Evolutionary conservation across 2,113 vertebrate species (phyloP), one percentile per base, ranked within the genome.

Genomic region (Halcyon senegalensis): DNA sequence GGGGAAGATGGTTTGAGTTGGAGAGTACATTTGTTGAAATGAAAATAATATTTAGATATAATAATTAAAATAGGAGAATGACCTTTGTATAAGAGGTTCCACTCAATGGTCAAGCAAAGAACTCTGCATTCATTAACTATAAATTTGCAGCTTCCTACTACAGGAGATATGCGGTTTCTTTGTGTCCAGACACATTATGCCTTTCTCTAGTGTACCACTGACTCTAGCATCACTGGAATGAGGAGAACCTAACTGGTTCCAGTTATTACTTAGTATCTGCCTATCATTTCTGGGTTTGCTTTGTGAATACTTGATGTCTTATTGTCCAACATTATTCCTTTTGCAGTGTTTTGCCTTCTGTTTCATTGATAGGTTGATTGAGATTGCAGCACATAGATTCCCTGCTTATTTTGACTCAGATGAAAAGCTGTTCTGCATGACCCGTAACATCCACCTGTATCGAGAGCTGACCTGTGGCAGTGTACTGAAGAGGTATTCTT

Each of bases 381-480:
- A 99, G 95, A 98, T 99, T 31, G 98, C 99, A 93, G 97, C 96
- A 95, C 97, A 90, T 82, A 97, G 98, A 72, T 98, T 98, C 81
- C 98, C 98, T 39, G 5, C 94, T 39, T 98, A 98, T 62, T 99
- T 98, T 97, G 96, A 96, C 56, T 96, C 73, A 0, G 96, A 98
- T 94, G 98, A 98, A 97, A 98, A 98, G 31, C 89, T 99, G 62
- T 89, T 98, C 94, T 95, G 92, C 90, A 98, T 98, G 98, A 98
- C 98, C 19, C 64, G 85, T 50, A 98, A 96, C 50, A 86, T 99
- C 93, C 97, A 98, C 84, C 81, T 99, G 78, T 99, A 98, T 94
- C 97, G 94, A 89, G 99, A 99, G 63, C 98, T 99, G 79, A 99
- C 98, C 69, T 99, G 98, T 93, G 96, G 96, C 85, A 97, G 97